phyloP scores from a whole-genome alignment of 1,140 invertebrate genomes.

The Anagrus nilaparvatae region DNA sequence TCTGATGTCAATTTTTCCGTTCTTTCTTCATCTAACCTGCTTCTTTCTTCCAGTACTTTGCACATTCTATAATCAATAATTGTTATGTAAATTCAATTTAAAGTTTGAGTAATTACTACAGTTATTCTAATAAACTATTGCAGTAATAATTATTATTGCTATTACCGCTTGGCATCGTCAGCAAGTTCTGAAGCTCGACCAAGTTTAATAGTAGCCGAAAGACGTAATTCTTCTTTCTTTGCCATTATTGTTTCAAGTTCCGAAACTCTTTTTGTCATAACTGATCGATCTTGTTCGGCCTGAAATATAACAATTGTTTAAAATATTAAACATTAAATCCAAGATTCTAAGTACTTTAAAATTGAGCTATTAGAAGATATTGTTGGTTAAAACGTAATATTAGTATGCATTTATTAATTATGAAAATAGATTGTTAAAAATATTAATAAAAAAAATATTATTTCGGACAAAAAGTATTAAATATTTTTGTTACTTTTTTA shows the following conservation, averaged over 20 bases:
- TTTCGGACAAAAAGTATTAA: no score
- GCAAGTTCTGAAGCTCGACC: conserved; percentile 70
- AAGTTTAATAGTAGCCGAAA: conserved; percentile 58
- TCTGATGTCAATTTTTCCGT: conserved; percentile 63
- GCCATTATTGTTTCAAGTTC: conserved; percentile 70
- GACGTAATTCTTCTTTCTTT: conserved; percentile 65
- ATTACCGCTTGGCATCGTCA: conserved; percentile 70
- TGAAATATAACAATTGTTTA: conserved; percentile 33
- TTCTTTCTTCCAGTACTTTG: conserved; percentile 69
- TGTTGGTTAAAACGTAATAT: no score
- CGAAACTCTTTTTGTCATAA: conserved; percentile 65
- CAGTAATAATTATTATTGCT: no score
- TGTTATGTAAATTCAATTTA: no score
- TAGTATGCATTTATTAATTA: no score
- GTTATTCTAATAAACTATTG: not conserved
- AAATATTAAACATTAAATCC: no score
- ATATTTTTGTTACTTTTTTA: no score
- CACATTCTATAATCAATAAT: conserved; percentile 54
- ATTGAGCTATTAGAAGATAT: no score
- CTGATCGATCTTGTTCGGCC: conserved; percentile 70
- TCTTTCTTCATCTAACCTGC: conserved; percentile 63
- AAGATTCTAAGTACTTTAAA: no score
- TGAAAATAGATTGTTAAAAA: no score
- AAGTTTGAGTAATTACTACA: conserved; percentile 1
- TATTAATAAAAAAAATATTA: no score